phyloP scores from a whole-genome alignment of 2,888 invertebrate species.

The Plusia festucae region DNA sequence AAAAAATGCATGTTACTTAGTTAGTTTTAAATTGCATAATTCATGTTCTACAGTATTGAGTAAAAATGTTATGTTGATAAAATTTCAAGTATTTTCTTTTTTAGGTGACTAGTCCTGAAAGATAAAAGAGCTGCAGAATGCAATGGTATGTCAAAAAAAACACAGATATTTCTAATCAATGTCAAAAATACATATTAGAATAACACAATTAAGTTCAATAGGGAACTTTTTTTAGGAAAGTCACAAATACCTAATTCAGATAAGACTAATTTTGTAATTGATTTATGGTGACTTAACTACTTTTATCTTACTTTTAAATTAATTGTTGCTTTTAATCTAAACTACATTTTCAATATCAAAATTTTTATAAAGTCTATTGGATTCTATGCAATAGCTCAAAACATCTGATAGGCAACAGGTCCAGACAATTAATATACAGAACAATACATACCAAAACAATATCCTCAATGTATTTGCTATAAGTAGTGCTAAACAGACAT shows the following conservation, averaged over 20 bases:
- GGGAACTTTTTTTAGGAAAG: not conserved
- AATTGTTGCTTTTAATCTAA: not conserved
- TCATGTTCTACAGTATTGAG: too few species aligned
- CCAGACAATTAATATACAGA: not conserved
- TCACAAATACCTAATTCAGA: not conserved
- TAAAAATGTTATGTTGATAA: too few species aligned
- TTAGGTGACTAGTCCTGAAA: too few species aligned
- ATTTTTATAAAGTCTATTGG: too few species aligned
- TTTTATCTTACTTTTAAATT: not conserved
- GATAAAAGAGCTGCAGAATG: too few species aligned
- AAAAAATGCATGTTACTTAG: slow-evolving; percentile 65
- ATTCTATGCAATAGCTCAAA: too few species aligned
- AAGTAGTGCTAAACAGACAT: slow-evolving; percentile 98
- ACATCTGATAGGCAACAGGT: too few species aligned
- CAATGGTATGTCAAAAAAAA: too few species aligned
- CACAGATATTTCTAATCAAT: too few species aligned
- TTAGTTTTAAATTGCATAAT: not conserved
- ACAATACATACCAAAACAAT: slow-evolving; percentile 96
- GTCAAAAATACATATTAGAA: too few species aligned
- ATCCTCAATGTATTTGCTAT: slow-evolving; percentile 99
- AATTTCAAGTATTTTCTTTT: too few species aligned
- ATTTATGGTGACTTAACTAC: not conserved
- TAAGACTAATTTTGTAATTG: not conserved
- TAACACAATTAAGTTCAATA: not conserved
- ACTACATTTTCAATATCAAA: too few species aligned